Base-by-base conservation (phyloP, 1,140 invertebrate species). In the Zophobas morio region DNA sequence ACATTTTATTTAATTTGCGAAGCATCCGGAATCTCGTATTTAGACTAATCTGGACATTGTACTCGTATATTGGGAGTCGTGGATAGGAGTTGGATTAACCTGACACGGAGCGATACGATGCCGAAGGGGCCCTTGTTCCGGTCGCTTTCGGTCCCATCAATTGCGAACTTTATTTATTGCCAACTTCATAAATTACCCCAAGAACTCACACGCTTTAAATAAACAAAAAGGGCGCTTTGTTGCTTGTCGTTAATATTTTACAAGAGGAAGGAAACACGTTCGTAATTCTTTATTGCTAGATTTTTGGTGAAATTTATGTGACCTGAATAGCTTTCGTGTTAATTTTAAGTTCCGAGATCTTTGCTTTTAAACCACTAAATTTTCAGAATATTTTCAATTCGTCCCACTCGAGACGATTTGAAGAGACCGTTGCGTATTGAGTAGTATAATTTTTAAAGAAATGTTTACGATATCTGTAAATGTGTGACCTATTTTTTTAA, bases 151-250 rank as follows among this genome's bases (percentile, higher is more conserved):
- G 56, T 39, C 37, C 56, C 56, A 66, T 66, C 60, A 66, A 66
- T 66, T 66, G 60, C 60, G 37, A 36, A 66, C 60, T 66, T 66
- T 66, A 66, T 66, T 66, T 66, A 66, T 66, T 66, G 37, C 60
- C 20, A 8, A 66, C 60, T 66, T 42, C 60, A 66, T 66, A 66
- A 66, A 66, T 66, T 66, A 66, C 60, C 6, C 56, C 5, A 42
- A 4, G 8, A 66, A 66, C 60, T 66, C 60, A 39, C 33, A 66
- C 37, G 60, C 5, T 66, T 66, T 66, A 66, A 66, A 66, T 66
- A 66, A 66, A 66, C 60, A 66, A 66, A 66, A 36, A 66, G 60
- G 60, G 42, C 60, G 60, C 60, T 66, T 40, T 66, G 60, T 66
- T 36, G 60, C 6, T n/a, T 66, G 60, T 66, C 60, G 40, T 66